These are phyloP conservation scores for Spodoptera litura DNA, from an alignment of 1,140 invertebrate species.

Conservation along the genomic window DNA sequence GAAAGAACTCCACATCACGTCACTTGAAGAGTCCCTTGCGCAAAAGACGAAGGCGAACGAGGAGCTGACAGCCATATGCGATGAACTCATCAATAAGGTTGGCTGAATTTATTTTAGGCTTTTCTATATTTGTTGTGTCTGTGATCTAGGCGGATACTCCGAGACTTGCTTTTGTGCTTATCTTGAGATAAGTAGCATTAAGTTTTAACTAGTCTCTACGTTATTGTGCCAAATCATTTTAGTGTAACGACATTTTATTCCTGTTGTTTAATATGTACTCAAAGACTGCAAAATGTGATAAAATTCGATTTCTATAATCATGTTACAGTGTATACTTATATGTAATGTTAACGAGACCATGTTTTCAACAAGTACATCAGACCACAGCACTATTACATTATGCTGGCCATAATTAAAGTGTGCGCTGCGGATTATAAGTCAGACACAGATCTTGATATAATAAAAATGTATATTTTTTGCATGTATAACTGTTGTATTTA, in stretches of 20 bases:
- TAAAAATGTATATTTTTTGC: slow-evolving; percentile 55
- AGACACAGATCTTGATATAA: slow-evolving; percentile 34
- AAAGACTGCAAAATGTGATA: slow-evolving; percentile 70
- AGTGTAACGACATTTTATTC: slow-evolving; percentile 54
- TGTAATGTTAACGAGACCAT: slow-evolving; percentile 30
- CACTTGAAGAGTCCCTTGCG: slow-evolving; percentile 89
- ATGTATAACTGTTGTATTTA: slow-evolving; percentile 50
- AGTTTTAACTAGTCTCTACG: slow-evolving; percentile 57
- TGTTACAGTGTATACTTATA: slow-evolving; percentile 35
- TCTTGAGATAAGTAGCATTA: slow-evolving; percentile 71
- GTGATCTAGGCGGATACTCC: slow-evolving; percentile 66
- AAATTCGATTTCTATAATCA: slow-evolving; percentile 47
- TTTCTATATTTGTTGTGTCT: slow-evolving; percentile 58
- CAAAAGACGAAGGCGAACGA: slow-evolving; percentile 92
- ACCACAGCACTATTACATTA: slow-evolving; percentile 61
- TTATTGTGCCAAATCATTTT: slow-evolving; percentile 67
- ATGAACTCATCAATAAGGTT: slow-evolving; percentile 91
- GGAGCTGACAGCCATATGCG: slow-evolving; percentile 92
- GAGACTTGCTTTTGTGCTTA: slow-evolving; percentile 69
- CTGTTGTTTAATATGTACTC: slow-evolving; percentile 57
- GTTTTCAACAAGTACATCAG: slow-evolving; percentile 21
- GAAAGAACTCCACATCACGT: slow-evolving; percentile 89
- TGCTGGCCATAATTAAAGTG: slow-evolving; percentile 68
- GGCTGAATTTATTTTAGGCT: slow-evolving; percentile 66
- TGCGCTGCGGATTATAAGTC: slow-evolving; percentile 20